phyloP scores from a whole-genome alignment of 2,888 invertebrate genomes.

The Cosmorhoe ocellata region DNA sequence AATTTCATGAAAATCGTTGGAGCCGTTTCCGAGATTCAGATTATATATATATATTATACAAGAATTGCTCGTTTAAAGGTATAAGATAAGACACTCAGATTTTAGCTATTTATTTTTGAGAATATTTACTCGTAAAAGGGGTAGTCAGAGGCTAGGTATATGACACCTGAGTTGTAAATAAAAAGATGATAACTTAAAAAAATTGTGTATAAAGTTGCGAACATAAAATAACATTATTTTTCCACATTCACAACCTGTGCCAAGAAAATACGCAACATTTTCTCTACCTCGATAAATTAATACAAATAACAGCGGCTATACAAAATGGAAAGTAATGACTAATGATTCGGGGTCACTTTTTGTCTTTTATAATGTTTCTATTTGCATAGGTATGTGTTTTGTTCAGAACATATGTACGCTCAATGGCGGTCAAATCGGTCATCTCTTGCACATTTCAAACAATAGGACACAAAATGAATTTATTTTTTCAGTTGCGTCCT shows the following conservation, averaged over 20 bases:
- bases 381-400: slow-evolving; percentile 33
- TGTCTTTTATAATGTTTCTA: slow-evolving; percentile 27
- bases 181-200: neutral
- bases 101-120: too few relatives aligned
- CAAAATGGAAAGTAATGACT: slow-evolving; percentile 18
- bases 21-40: too few relatives aligned
- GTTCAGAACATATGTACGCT: slow-evolving; percentile 55
- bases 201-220: too few relatives aligned
- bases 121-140: too few relatives aligned
- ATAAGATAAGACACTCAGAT: too few relatives aligned
- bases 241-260: slow-evolving; percentile 12
- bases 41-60: too few relatives aligned
- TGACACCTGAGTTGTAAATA: too few relatives aligned
- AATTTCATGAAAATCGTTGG: too few relatives aligned
- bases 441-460: slow-evolving; percentile 41
- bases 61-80: too few relatives aligned
- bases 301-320: slow-evolving; percentile 10
- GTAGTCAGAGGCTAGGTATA: too few relatives aligned
- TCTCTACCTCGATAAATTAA: slow-evolving; percentile 4
- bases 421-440: slow-evolving; percentile 66
- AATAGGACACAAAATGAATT: slow-evolving; percentile 43
- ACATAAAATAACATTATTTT: slow-evolving; percentile 8
- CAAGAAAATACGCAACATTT: slow-evolving; percentile 24
- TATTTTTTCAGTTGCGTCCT: slow-evolving; percentile 61
- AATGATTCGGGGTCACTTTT: slow-evolving; percentile 49